Conservation (phyloP, 92 coral and sea anemone genomes). For the Umimayanthus kanabou region DNA sequence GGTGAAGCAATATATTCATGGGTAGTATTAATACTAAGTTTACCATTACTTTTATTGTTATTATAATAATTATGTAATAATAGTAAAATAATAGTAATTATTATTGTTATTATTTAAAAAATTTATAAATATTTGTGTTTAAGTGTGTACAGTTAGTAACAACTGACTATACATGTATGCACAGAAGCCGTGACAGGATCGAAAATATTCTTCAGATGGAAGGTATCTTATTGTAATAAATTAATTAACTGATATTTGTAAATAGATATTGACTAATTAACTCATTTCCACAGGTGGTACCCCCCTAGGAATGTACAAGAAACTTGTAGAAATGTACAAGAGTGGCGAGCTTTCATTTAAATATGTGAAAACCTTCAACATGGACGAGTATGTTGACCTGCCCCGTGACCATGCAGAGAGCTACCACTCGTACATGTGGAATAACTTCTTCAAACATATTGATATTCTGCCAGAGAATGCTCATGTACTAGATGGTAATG, state of each 20-base stretch:
- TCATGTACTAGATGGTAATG: conserved; percentile 96
- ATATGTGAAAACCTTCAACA: conserved; percentile 95
- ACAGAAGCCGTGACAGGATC: too few species aligned
- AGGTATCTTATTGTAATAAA: neutral
- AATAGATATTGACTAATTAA: neutral
- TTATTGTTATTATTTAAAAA: too few species aligned
- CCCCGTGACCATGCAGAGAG: conserved; percentile 98
- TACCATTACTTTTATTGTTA: too few species aligned
- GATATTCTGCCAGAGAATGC: conserved; percentile 95
- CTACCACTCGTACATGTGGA: conserved; percentile 99
- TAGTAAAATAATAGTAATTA: too few species aligned
- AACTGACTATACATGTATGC: neutral
- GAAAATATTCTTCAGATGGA: neutral
- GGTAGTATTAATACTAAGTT: too few species aligned
- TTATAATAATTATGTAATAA: too few species aligned
- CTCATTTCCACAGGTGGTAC: conserved; percentile 74
- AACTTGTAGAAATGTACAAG: conserved; percentile 86
- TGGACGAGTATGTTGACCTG: conserved; percentile 98
- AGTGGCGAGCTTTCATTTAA: conserved; percentile 91
- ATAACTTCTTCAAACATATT: conserved; percentile 94
- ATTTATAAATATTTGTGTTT: too few species aligned
- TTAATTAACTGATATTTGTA: neutral
- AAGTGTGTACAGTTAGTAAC: too few species aligned
- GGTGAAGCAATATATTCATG: too few species aligned
- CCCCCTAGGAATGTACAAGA: conserved; percentile 95